Conservation (phyloP, 2,113 vertebrate species). For the Galemys pyrenaicus region DNA sequence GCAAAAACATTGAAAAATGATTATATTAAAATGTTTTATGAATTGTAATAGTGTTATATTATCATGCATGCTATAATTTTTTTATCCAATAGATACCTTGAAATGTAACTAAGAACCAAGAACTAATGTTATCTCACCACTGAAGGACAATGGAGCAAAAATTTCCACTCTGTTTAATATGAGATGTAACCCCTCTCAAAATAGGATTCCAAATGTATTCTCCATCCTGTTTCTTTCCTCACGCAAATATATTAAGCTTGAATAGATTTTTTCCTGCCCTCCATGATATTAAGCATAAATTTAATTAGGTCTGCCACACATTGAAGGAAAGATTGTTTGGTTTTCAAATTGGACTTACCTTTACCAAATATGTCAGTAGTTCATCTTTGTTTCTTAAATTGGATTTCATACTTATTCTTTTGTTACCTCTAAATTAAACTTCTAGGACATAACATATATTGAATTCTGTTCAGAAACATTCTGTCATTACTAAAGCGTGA, state of each 20-base stretch:
- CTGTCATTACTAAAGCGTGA: conserved; percentile 54
- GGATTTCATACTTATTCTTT: conserved; percentile 25
- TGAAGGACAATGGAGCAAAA: conserved; percentile 9
- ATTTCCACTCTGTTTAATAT: background rate
- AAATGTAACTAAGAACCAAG: conserved; percentile 45
- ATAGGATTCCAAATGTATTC: background rate
- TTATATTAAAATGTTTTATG: background rate
- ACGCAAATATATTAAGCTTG: background rate
- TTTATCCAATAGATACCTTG: background rate
- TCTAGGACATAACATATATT: conserved; percentile 13
- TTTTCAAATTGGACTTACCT: conserved; percentile 56
- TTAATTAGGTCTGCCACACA: conserved; percentile 33
- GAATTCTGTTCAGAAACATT: conserved; percentile 40
- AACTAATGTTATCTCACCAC: background rate
- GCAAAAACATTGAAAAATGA: conserved; percentile 33
- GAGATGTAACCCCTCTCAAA: background rate
- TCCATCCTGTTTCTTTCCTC: background rate
- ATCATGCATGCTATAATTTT: conserved; percentile 20
- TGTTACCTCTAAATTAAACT: conserved; percentile 56
- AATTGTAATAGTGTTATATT: conserved; percentile 36
- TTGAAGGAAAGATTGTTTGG: conserved; percentile 20
- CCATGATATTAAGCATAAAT: conserved; percentile 44
- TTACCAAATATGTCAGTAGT: conserved; percentile 46
- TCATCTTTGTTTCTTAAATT: conserved; percentile 62
- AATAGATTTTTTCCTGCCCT: background rate